A percentile compares a stretch with the other conserved stretches of the same genome.
phyloP scores from a whole-genome alignment of 1,140 invertebrate species.

The Euschistus heros region DNA sequence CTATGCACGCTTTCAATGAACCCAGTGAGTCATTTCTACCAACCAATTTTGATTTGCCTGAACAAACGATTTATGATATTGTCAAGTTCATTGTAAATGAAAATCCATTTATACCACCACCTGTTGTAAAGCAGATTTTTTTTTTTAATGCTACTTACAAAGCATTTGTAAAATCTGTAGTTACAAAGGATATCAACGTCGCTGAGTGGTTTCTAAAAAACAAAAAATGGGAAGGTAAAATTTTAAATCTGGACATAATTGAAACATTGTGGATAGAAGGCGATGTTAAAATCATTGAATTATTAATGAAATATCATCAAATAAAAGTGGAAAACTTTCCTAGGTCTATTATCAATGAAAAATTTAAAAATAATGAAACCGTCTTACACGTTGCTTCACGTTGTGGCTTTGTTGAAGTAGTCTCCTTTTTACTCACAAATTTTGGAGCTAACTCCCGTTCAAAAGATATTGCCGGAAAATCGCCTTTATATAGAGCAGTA shows the following conservation, averaged over 20 bases:
- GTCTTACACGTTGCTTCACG: background rate
- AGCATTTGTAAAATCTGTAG: background rate
- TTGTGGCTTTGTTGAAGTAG: background rate
- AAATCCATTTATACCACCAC: too few species aligned
- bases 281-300: background rate
- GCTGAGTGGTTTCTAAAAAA: background rate
- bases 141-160: background rate
- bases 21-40: too few species aligned
- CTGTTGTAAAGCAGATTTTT: background rate
- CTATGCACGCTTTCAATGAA: too few species aligned
- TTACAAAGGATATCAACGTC: background rate
- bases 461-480: background rate
- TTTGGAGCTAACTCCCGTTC: background rate
- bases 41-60: too few species aligned
- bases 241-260: background rate
- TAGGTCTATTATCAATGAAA: background rate
- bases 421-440: background rate
- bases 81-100: too few species aligned
- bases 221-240: background rate
- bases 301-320: background rate
- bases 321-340: background rate
- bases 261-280: background rate
- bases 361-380: background rate
- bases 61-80: too few species aligned
- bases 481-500: background rate